A percentile compares a stretch with the other conserved stretches of the same genome.
These are phyloP conservation scores for Asteroscopus sphinx DNA, from an alignment of 2,888 invertebrate species.

Conservation along the genomic window DNA sequence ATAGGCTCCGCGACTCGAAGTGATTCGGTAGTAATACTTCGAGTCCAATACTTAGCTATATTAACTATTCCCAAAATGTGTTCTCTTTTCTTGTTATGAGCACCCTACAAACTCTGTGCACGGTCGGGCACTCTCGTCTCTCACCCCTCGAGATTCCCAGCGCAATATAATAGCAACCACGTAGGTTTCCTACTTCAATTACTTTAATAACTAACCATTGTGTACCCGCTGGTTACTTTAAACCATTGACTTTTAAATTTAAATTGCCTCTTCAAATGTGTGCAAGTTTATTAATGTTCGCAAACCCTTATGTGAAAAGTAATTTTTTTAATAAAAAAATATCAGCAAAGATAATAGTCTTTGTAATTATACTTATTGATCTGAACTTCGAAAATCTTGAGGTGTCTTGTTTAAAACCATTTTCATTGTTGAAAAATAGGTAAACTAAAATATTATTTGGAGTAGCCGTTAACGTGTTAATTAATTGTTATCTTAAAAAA, in stretches of 20 bases:
- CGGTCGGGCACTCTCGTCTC: slow-evolving; percentile 24
- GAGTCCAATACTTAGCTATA: slow-evolving; percentile 28
- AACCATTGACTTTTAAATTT: slow-evolving; percentile 56
- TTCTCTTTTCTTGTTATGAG: slow-evolving; percentile 41
- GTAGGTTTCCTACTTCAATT: slow-evolving; percentile 76
- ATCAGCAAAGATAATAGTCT: too few species aligned
- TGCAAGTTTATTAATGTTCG: slow-evolving; percentile 57
- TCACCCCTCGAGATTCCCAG: slow-evolving; percentile 45
- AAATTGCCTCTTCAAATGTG: slow-evolving; percentile 48
- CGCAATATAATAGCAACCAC: slow-evolving; percentile 60
- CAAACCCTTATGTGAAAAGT: neutral
- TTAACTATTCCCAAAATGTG: slow-evolving; percentile 40
- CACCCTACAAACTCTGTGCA: slow-evolving; percentile 31
- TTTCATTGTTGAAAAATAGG: too few species aligned
- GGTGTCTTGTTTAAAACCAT: too few species aligned
- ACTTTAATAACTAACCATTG: slow-evolving; percentile 77
- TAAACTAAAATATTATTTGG: too few species aligned
- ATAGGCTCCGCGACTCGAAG: too few species aligned
- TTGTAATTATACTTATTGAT: too few species aligned
- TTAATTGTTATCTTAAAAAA: too few species aligned
- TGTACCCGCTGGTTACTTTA: slow-evolving; percentile 50
- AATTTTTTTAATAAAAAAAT: neutral
- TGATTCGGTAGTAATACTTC: too few species aligned
- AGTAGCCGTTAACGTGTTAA: too few species aligned
- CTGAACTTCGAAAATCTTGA: too few species aligned